Evolutionary conservation across 2,113 vertebrate species (phyloP), one percentile per base, ranked within the genome.

Genomic region (Clarias magur): DNA sequence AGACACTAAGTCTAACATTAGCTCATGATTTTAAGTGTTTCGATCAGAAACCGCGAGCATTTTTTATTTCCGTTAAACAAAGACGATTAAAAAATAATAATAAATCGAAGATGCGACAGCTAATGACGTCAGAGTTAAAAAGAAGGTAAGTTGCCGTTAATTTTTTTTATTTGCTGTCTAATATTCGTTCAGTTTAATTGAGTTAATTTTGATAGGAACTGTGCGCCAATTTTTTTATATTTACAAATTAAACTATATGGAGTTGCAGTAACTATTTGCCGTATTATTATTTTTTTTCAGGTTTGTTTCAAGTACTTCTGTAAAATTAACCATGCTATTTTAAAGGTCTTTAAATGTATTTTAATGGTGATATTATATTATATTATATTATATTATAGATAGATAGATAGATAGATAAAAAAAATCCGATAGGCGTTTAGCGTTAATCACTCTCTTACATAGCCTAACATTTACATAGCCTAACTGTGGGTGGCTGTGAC

Each of bases 91-190:
- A 11, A 42, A 68, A 21, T 7, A 27, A 23, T 63, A 34, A 54
- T 63, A 34, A 54, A 30, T 79, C 10, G 23, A 54, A 15, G 34
- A 63, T 15, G 11, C 19, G 16, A 27, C 38, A 80, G 57, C 2
- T 27, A 19, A 76, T 59, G 53, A 54, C 63, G 68, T 84, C 68
- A 59, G 76, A 79, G 19, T 25, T 48, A 16, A 54, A 82, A 80
- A 72, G 8, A 86, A 73, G 86, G 86, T 87, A 87, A 82, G 86
- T 72, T 73, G 16, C 3, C 57, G 12, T 30, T 23, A 12, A 17
- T 54, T 78, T 10, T 10, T 21, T 34, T n/a, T 78, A 42, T 54
- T 79, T 85, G 21, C 72, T 72, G 2, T 34, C 15, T 70, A 4
- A 86, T 48, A 82, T 62, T 87, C n/a, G 73, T 62, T 87, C n/a